phyloP scores from a whole-genome alignment of 35 echinoderm and acorn worm species.

The Diadema setosum region DNA sequence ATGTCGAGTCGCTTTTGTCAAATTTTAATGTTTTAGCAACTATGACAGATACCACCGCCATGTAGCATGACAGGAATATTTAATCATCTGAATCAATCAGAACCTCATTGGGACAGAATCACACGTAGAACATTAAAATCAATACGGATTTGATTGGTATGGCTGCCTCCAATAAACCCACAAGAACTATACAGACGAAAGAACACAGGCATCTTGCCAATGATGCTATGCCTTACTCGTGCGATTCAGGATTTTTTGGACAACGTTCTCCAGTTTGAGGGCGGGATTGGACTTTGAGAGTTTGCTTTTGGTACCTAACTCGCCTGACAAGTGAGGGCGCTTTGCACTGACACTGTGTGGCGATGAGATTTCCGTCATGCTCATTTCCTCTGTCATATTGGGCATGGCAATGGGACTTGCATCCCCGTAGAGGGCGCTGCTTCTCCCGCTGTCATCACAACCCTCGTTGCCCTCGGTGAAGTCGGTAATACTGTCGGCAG shows the following conservation, averaged over 20 bases:
- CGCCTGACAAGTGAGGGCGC: neutral
- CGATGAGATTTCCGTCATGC: neutral
- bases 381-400: neutral
- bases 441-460: neutral
- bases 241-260: constrained; percentile 42
- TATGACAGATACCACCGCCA: too few relatives aligned
- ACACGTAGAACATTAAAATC: neutral
- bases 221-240: neutral
- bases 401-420: neutral
- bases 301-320: neutral
- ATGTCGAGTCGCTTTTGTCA: too few relatives aligned
- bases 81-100: too few relatives aligned
- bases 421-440: neutral
- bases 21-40: too few relatives aligned
- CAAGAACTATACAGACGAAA: neutral
- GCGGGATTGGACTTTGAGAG: constrained; percentile 4
- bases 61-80: too few relatives aligned
- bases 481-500: neutral
- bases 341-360: neutral
- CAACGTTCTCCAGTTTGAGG: constrained; percentile 50
- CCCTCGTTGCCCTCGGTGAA: neutral
- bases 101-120: neutral
- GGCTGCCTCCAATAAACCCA: neutral
- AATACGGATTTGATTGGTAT: neutral
- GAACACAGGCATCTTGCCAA: too few relatives aligned